Evolutionary conservation across 2,888 invertebrate genomes (phyloP), one percentile per base, ranked within the genome.

Genomic region (Myathropa florea): DNA sequence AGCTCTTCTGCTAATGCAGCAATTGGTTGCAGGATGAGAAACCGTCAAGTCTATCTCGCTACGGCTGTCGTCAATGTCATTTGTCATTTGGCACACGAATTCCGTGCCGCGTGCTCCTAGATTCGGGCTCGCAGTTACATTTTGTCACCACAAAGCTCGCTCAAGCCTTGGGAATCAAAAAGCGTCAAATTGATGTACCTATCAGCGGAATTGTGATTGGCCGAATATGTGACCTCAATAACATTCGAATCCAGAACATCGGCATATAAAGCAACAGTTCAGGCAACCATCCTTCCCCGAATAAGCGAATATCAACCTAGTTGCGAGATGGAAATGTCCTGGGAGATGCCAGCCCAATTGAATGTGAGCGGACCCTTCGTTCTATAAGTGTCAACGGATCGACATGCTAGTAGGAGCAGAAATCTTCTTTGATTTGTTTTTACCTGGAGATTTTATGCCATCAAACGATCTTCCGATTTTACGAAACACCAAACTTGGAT

Each of bases 341-440:
- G 55, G 28, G 28, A 68, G 14, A 23, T 73, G 14, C 73, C 36
- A 6, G 4, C 33, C 1, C 24, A 55, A 24, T 73, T 24, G 21
- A 63, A 14, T n/a, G n/a, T 24, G 55, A 30, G 63, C 73, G 14
- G 63, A 73, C 53, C 73, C 73, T n/a, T 21, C 21, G n/a, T 72
- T 72, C 14, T 21, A 26, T 12, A 63, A 14, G 26, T 23, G 28
- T n/a, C 46, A 46, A 24, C 28, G 46, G 39, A 72, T 53, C 1
- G 63, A 72, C 6, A 30, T 72, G 72, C 53, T 72, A 2, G 39
- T 72, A 36, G 71, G 61, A 46, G 72, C 72, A 9, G 53, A 72
- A n/a, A 24, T 72, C 6, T 63, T 63, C 30, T 63, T 53, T 53
- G 60, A 71, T 55, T 53, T 55, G 0, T 21, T 67, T 18, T n/a